Conservation (phyloP, 1,140 invertebrate species). For the Tetraneura akinire region DNA sequence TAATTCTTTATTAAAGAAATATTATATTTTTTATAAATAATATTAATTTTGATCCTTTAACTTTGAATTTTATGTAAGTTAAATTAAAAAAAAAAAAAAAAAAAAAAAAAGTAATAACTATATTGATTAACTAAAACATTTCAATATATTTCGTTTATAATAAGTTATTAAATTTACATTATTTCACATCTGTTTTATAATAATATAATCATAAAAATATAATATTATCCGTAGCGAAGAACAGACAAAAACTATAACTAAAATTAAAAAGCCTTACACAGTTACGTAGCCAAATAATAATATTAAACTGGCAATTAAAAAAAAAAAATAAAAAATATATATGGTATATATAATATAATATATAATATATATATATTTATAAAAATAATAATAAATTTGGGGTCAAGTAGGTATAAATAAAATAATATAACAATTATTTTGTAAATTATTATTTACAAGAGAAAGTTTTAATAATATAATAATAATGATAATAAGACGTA, state of each 20-base stretch:
- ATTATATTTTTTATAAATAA: no score
- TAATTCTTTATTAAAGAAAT: no score
- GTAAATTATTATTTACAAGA: constrained; percentile 41
- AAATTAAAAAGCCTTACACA: not conserved
- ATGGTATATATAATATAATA: no score
- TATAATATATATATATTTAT: constrained; percentile 23
- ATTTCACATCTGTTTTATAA: constrained; percentile 34
- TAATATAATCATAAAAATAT: constrained; percentile 8
- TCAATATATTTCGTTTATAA: constrained; percentile 41
- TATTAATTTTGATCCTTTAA: no score
- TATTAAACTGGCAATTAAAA: constrained; percentile 26
- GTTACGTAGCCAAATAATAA: constrained; percentile 18
- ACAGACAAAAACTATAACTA: constrained; percentile 32
- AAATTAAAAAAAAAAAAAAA: no score
- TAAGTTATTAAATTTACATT: constrained; percentile 52
- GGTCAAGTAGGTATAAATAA: constrained; percentile 47
- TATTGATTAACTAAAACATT: constrained; percentile 30
- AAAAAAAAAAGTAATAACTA: constrained; percentile 2
- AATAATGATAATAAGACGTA: not conserved
- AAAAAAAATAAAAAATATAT: no score
- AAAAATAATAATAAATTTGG: constrained; percentile 18
- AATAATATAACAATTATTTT: constrained; percentile 44
- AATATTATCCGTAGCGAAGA: not conserved
- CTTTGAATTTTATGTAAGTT: no score
- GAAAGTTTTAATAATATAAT: not conserved